Percentiles rank a stretch among this genome's conserved stretches.
phyloP scores from a whole-genome alignment of 2,797 vertebrate species.

The Amniataba percoides region DNA sequence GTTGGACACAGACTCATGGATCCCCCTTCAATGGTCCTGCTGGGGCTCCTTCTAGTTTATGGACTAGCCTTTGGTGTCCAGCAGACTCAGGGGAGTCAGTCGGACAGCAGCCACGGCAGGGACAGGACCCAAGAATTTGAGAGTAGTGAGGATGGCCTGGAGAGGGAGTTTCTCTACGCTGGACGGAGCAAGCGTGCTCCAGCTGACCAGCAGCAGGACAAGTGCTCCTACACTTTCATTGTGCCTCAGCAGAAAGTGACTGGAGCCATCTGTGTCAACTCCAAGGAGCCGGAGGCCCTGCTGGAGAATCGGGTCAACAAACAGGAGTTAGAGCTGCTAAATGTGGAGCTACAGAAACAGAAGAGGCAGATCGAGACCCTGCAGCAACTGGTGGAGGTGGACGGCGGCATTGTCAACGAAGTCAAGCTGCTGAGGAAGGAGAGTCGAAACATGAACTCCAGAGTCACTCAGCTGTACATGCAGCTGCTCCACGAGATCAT shows the following conservation, averaged over 20 bases:
- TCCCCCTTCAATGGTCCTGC: slow-evolving; percentile 73
- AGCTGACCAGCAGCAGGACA: slow-evolving; percentile 84
- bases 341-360: slow-evolving; percentile 95
- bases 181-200: slow-evolving; percentile 88
- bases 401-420: slow-evolving; percentile 97
- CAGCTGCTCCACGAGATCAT: slow-evolving; percentile 99
- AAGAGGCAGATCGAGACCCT: slow-evolving; percentile 97
- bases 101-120: slow-evolving; percentile 46
- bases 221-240: slow-evolving; percentile 98
- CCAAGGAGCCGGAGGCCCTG: slow-evolving; percentile 92
- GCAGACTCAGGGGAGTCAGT: slow-evolving; percentile 64
- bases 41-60: slow-evolving; percentile 79
- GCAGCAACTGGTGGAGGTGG: slow-evolving; percentile 97
- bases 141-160: slow-evolving; percentile 84
- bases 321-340: slow-evolving; percentile 95
- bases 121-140: slow-evolving; percentile 86
- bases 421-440: slow-evolving; percentile 98
- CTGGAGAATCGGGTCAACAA: slow-evolving; percentile 95
- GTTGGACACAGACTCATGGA: slow-evolving; percentile 80
- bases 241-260: slow-evolving; percentile 98
- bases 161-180: slow-evolving; percentile 90
- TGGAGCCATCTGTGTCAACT: slow-evolving; percentile 97
- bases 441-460: slow-evolving; percentile 98
- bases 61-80: slow-evolving; percentile 71
- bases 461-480: slow-evolving; percentile 99